Percentiles rank a stretch among this genome's conserved stretches.
Evolutionary conservation across 2,113 vertebrate genomes (phyloP).

Genomic region (Cyanocitta stelleri): DNA sequence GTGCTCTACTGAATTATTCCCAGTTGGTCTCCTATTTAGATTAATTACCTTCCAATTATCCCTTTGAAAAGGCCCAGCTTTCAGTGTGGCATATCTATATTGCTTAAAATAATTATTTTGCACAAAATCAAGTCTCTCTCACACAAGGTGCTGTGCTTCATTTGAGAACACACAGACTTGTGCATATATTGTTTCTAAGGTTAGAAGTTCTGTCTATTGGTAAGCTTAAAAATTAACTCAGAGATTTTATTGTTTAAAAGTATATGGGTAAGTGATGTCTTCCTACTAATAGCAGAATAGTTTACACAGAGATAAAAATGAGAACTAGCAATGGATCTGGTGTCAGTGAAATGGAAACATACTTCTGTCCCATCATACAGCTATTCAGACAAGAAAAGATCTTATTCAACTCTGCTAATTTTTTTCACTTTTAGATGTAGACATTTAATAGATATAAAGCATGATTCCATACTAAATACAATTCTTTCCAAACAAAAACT

Average conservation of each 20-base stretch:
- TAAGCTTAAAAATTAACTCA: neutral
- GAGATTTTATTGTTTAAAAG: neutral
- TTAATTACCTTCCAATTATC: neutral
- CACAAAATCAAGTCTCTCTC: neutral
- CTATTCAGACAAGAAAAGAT: neutral
- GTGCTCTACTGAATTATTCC: neutral
- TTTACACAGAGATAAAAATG: neutral
- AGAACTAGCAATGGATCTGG: neutral
- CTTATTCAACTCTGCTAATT: neutral
- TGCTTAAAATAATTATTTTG: neutral
- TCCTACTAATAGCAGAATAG: neutral
- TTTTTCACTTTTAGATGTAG: neutral
- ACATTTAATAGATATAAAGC: neutral
- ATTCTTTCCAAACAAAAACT: neutral
- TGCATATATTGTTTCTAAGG: neutral
- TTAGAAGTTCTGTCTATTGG: neutral
- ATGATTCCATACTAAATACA: neutral
- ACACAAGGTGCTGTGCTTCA: neutral
- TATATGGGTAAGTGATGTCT: neutral
- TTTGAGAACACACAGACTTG: neutral
- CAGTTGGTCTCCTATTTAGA: neutral
- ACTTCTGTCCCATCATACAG: neutral
- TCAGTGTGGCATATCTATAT: fast-evolving
- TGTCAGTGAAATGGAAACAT: neutral
- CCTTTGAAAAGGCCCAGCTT: neutral